Evolutionary conservation across 2,888 invertebrate species (phyloP).

Genomic region (Nephrotoma guestfalica): DNA sequence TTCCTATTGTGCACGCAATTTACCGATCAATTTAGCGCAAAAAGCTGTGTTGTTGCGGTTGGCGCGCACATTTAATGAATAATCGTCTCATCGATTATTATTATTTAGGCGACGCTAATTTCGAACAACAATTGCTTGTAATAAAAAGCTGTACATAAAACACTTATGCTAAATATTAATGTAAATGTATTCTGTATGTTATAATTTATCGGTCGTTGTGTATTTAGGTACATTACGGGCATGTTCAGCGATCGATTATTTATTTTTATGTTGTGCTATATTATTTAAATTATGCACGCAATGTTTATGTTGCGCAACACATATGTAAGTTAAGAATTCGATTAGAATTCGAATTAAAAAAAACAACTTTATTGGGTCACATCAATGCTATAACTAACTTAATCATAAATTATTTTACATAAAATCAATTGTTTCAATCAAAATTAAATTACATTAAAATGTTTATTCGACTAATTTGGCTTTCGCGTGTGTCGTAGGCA

Average conservation of each 20-base stretch:
- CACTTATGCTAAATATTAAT: neutral
- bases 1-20: neutral
- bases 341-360: too few species aligned
- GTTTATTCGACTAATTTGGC: too few species aligned
- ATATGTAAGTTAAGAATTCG: too few species aligned
- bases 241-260: neutral
- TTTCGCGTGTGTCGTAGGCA: too few species aligned
- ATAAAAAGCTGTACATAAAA: neutral
- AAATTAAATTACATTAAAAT: too few species aligned
- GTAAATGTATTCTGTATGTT: neutral
- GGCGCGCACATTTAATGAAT: neutral
- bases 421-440: too few species aligned
- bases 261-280: neutral
- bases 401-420: too few species aligned
- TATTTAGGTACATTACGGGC: neutral
- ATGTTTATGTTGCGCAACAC: neutral
- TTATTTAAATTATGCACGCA: neutral
- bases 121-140: neutral
- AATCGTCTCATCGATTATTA: neutral
- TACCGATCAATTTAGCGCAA: neutral
- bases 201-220: neutral
- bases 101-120: neutral
- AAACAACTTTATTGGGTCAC: too few species aligned
- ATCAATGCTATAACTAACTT: too few species aligned
- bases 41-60: neutral